Evolutionary conservation across 2,113 vertebrate species (phyloP), one percentile per base, ranked within the genome.

Genomic region (Rutilus rutilus): DNA sequence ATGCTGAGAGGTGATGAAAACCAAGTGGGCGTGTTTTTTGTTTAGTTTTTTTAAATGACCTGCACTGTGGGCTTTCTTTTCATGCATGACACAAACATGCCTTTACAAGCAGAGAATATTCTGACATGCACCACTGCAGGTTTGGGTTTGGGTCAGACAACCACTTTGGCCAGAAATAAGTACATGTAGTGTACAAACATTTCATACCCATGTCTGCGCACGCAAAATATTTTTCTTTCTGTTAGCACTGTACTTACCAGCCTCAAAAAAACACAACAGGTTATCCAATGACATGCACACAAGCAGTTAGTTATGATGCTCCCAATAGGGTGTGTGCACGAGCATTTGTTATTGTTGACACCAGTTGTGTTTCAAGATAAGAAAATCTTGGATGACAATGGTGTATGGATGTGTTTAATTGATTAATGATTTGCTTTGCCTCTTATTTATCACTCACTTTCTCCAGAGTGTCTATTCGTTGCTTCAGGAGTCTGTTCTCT

Each of bases 401-500:
- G 84, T 27, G 5, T 21, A 30, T 69, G 45, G 6, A 88, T 30
- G 11, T 47, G 64, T 73, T 60, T 85, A 52, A 64, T 17, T 76
- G 52, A 65, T 33, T 30, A 84, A 60, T 10, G 59, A 25, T 74
- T 62, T 54, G 33, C 21, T 17, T 47, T 2, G 10, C 45, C 30
- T 78, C 14, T 9, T 59, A 75, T 59, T 59, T 77, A 39, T 79
- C 90, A 96, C 97, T 97, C 93, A 99, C 98, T 94, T 99, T 99
- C 93, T 99, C 98, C 92, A 99, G 92, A 9, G 98, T 99, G 95
- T 99, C 98, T 86, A 99, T 99, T 86, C 97, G 96, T 88, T 99
- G 98, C 90, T 99, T 99, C 92, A 99, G 92, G 71, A 99, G 96
- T 39, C 98, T 92, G 5, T 99, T 99, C 93, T 99, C 98, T 85